Base-by-base conservation (phyloP, 2,797 vertebrate species). In the Echiichthys vipera region DNA sequence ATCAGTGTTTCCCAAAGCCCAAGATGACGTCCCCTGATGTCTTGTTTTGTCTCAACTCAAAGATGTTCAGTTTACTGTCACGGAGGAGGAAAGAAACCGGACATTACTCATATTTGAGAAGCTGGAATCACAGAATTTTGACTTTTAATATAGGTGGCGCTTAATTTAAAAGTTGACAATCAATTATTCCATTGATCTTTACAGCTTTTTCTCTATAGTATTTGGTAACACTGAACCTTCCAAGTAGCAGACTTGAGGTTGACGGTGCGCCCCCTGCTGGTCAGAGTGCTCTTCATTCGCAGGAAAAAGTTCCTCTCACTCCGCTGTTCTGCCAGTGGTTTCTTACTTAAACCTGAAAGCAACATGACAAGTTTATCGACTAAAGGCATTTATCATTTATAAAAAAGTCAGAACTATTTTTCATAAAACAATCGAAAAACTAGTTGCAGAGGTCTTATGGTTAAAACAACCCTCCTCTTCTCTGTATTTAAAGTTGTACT, bases 201-300 rank as follows among this genome's bases (percentile, higher is more conserved):
- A n/a, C n/a, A n/a, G n/a, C n/a, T n/a, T n/a, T n/a, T n/a, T n/a
- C 14, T 30, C 3, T 0, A 11, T 18, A 10, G 29, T 30, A 0
- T n/a, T 3, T 39, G 36, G 39, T 17, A 3, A 14, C 9, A 29
- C 20, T 0, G 7, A 47, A 96, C 96, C 95, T 96, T 97, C 96
- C 96, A 97, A 56, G 92, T 88, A 14, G 96, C 96, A 0, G 96
- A 96, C 83, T 96, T 97, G 80, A 97, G 93, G 92, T 96, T 96
- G 84, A 97, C 95, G 0, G 95, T 96, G 78, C 96, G 95, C 77
- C 96, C 96, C 1, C 94, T 93, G 92, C 81, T 95, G 83, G 95
- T 96, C 63, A 97, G 92, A 0, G 95, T 97, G 91, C 95, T 96
- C 86, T 97, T 97, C 94, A 97, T 94, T 0, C 96, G 91, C 43